phyloP scores from a whole-genome alignment of 2,113 vertebrate genomes.

The Sula dactylatra region DNA sequence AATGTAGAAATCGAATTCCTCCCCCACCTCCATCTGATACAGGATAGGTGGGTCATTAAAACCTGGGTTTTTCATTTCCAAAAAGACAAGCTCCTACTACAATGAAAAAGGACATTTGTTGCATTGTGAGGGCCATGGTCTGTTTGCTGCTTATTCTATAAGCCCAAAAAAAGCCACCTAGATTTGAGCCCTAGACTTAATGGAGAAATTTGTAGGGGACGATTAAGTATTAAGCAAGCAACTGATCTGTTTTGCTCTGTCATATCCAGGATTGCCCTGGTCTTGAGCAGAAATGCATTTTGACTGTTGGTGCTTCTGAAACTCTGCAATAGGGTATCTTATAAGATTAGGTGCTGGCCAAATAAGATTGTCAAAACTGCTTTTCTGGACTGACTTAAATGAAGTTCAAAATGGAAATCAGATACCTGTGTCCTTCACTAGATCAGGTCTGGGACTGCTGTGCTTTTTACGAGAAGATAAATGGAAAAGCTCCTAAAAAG shows the following conservation, averaged over 20 bases:
- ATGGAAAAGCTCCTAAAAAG: neutral
- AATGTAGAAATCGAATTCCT: neutral
- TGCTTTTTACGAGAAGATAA: neutral
- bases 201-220: neutral
- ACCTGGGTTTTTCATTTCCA: neutral
- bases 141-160: neutral
- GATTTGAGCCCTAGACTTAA: neutral
- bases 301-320: neutral
- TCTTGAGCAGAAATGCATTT: neutral
- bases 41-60: neutral
- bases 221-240: neutral
- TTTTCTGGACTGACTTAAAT: neutral
- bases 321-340: neutral
- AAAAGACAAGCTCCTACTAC: neutral
- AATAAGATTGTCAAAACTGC: neutral
- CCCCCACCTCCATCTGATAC: neutral
- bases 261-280: neutral
- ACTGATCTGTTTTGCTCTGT: neutral
- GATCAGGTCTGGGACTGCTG: neutral
- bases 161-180: neutral
- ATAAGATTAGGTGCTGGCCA: neutral
- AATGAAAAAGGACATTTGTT: neutral
- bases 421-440: neutral
- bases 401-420: neutral
- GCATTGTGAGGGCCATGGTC: neutral